Percentiles rank a stretch among this genome's conserved stretches.
Evolutionary conservation across 2,888 invertebrate species (phyloP).

Genomic region (Labia minor): DNA sequence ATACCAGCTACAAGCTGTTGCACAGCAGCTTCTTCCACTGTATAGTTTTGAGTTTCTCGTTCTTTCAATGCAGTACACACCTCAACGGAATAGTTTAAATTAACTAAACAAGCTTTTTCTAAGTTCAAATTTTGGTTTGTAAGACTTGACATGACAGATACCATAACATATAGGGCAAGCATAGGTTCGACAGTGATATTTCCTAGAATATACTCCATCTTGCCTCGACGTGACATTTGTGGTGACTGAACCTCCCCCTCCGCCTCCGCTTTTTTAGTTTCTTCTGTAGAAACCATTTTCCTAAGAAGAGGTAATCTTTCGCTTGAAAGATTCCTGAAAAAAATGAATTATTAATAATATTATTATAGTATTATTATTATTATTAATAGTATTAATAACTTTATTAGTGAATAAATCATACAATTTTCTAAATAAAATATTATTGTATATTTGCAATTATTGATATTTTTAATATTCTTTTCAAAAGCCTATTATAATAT

Average conservation of each 20-base stretch:
- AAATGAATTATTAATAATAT: no score
- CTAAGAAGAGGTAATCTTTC: neutral
- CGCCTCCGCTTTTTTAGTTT: neutral
- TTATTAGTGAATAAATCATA: no score
- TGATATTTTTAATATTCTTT: no score
- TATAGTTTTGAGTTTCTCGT: conserved; percentile 56
- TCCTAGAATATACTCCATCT: conserved; percentile 45
- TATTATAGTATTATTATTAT: no score
- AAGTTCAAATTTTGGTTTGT: conserved; percentile 76
- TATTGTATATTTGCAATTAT: no score
- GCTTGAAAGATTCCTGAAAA: no score
- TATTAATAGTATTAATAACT: no score
- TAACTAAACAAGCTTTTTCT: conserved; percentile 78
- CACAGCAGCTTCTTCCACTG: conserved; percentile 49
- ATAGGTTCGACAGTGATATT: conserved; percentile 67
- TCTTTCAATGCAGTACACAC: conserved; percentile 66
- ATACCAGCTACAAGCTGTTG: conserved; percentile 68
- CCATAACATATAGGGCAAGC: conserved; percentile 59
- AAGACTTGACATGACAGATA: conserved; percentile 53
- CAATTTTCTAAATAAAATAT: no score
- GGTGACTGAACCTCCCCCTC: neutral
- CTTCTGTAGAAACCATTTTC: neutral
- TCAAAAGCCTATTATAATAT: no score
- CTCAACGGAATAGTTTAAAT: conserved; percentile 57
- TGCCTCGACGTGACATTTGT: conserved; percentile 29